Evolutionary conservation across 2,113 vertebrate species (phyloP).

Genomic region (Melanocharis versteri): DNA sequence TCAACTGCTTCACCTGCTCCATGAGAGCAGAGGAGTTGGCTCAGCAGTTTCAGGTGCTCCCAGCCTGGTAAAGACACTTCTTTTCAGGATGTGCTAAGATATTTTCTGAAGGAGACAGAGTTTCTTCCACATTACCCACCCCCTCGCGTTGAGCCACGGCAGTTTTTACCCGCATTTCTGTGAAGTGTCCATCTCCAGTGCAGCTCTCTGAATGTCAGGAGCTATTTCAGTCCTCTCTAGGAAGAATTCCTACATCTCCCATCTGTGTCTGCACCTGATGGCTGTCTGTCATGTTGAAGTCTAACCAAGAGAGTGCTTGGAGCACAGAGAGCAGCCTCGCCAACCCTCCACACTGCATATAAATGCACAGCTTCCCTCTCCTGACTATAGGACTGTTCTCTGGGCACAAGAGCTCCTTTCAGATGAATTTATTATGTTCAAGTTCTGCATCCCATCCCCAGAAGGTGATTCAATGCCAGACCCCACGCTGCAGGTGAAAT

Average conservation of each 20-base stretch:
- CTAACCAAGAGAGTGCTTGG: constrained; percentile 31
- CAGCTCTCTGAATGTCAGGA: constrained; percentile 55
- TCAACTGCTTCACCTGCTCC: not conserved
- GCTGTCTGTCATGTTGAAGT: constrained; percentile 64
- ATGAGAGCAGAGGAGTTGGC: not conserved
- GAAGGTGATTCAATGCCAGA: constrained; percentile 24
- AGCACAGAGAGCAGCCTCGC: constrained; percentile 46
- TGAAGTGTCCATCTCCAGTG: constrained; percentile 55
- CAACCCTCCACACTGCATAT: constrained; percentile 63
- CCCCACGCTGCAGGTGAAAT: constrained; percentile 10
- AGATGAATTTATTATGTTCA: constrained; percentile 47
- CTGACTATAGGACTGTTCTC: constrained; percentile 28
- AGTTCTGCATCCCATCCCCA: not conserved
- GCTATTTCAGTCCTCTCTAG: constrained; percentile 49
- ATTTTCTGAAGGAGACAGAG: not conserved
- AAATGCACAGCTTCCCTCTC: constrained; percentile 50
- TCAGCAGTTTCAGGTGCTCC: not conserved
- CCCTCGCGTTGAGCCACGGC: fast-evolving
- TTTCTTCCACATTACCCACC: not conserved
- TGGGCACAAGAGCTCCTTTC: constrained; percentile 45
- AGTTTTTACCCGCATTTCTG: not conserved
- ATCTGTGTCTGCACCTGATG: constrained; percentile 64
- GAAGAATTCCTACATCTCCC: constrained; percentile 58
- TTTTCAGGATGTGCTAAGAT: not conserved
- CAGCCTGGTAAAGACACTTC: not conserved